These are phyloP conservation scores for Bruchidius siliquastri DNA, from an alignment of 2,888 invertebrate species.

Conservation along the genomic window DNA sequence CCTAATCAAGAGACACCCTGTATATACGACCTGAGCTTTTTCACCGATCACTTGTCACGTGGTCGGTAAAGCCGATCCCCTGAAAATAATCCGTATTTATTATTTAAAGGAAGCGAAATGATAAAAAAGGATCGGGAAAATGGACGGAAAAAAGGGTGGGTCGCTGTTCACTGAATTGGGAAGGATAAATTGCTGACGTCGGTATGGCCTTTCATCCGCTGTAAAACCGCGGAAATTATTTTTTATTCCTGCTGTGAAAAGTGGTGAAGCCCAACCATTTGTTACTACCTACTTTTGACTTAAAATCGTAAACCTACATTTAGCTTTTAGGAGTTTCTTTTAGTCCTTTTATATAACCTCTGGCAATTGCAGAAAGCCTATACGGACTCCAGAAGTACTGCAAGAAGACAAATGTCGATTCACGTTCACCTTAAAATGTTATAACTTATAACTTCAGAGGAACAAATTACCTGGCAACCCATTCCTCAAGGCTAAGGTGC, in stretches of 20 bases:
- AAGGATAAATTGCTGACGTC: not conserved
- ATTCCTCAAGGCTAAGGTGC: no score
- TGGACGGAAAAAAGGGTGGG: not conserved
- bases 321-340: no score
- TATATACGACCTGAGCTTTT: not conserved
- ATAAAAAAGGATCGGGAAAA: not conserved
- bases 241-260: not conserved
- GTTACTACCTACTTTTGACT: no score
- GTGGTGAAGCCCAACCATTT: not conserved
- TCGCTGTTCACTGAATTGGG: not conserved
- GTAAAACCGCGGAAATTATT: not conserved
- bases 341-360: no score
- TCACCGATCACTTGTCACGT: not conserved
- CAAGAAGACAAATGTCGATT: no score
- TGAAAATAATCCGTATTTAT: conserved; percentile 1
- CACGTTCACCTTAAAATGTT: no score
- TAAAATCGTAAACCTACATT: no score
- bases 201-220: not conserved
- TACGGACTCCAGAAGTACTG: no score
- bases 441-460: no score
- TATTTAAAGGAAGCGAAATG: conserved; percentile 1
- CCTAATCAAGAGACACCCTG: no score
- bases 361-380: no score
- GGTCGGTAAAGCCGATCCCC: not conserved
- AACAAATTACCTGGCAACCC: no score